phyloP scores from a whole-genome alignment of 2,797 vertebrate genomes.

The Melanogrammus aeglefinus region DNA sequence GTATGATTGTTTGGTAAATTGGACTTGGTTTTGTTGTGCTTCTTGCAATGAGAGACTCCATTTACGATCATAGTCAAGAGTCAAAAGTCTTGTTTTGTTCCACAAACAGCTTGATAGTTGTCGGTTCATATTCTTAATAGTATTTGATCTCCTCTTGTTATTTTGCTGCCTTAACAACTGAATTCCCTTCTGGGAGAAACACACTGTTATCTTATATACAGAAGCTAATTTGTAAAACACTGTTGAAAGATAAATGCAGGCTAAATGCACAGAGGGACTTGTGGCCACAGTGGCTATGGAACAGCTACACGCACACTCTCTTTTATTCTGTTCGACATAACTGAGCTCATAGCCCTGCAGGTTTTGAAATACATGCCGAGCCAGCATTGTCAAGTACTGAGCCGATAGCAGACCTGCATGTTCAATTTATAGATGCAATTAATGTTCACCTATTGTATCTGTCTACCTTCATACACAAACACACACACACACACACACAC shows the following conservation, averaged over 20 bases:
- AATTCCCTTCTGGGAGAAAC: neutral
- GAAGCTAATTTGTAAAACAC: neutral
- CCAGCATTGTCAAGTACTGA: neutral
- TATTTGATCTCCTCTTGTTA: neutral
- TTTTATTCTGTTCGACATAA: neutral
- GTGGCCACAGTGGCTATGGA: neutral
- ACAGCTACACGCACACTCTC: neutral
- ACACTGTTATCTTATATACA: neutral
- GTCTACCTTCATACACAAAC: neutral
- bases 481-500: conserved; percentile 1
- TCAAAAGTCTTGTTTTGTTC: neutral
- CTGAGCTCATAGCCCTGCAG: neutral
- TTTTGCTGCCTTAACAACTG: neutral
- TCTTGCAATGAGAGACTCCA: no score
- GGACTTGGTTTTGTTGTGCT: no score
- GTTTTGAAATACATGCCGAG: neutral
- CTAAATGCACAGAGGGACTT: neutral
- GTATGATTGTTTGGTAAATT: neutral
- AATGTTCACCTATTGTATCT: neutral
- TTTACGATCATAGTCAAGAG: neutral
- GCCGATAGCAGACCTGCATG: neutral
- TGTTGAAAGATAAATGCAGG: neutral
- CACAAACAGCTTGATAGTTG: neutral
- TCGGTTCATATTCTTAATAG: neutral
- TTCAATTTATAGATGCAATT: neutral